Evolutionary conservation across 2,888 invertebrate genomes (phyloP), one percentile per base, ranked within the genome.

Genomic region (Dicranocentrus wangi): DNA sequence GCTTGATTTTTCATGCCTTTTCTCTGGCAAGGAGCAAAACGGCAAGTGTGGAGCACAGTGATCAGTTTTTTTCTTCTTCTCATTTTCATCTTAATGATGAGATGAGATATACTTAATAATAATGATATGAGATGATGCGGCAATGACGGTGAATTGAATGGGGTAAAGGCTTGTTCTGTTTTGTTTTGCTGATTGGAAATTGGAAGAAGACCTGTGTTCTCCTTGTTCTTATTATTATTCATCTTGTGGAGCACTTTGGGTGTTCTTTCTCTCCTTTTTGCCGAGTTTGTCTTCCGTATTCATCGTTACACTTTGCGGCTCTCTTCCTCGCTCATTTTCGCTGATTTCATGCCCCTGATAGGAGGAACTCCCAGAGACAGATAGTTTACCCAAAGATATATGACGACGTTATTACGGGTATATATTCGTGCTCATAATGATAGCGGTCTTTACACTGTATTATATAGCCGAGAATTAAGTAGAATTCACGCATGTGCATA

Each of bases 221-320:
- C 53, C 75, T 81, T 81, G 81, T 75, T 81, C 81, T 81, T 75
- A 81, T 75, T 81, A 71, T 78, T 78, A 81, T 81, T 81, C 72
- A 73, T 61, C 73, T 81, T 81, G 81, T 81, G 81, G 81, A 75
- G 68, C 81, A 81, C 81, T 81, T 81, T 81, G 75, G 81, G 81
- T 81, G 81, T 81, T 81, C 73, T 81, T 72, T 65, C 17, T 61
- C 32, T 47, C 47, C 2, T 55, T 21, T 23, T 68, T 43, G 58
- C 63, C 66, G 66, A 66, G 47, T 61, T 60, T 65, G 58, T 80
- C 70, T 73, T 80, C 80, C 80, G 80, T 73, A 80, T 73, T 53
- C 80, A 61, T 80, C 68, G 61, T 80, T 68, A 71, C 68, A 79
- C 43, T 80, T 68, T 73, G 73, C 80, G 80, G 80, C 80, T 73